Evolutionary conservation across 2,888 invertebrate genomes (phyloP).

Genomic region (Atrina japonica): DNA sequence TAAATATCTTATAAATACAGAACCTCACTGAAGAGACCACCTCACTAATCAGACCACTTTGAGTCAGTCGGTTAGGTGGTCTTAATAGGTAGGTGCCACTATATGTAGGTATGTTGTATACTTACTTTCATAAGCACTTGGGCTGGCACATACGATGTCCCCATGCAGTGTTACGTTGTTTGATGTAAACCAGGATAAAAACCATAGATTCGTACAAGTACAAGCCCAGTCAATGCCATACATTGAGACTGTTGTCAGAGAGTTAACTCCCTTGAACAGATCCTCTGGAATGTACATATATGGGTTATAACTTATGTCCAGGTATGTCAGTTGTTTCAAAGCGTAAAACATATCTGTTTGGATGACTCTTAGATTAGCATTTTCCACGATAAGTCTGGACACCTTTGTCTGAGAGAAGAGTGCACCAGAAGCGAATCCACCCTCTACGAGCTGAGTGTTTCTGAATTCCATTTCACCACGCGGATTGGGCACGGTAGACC

Average conservation of each 20-base stretch:
- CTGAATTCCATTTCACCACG: conserved; percentile 52
- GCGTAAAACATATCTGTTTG: conserved; percentile 50
- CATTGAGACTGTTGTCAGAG: conserved; percentile 43
- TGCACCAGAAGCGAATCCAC: conserved; percentile 50
- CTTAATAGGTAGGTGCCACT: too few species aligned
- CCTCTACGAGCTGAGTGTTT: conserved; percentile 50
- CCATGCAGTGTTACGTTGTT: conserved; percentile 58
- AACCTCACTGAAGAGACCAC: too few species aligned
- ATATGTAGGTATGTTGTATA: too few species aligned
- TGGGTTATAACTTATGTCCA: conserved; percentile 54
- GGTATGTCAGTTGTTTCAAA: conserved; percentile 42
- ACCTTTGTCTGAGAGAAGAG: conserved; percentile 47
- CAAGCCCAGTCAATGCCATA: conserved; percentile 54
- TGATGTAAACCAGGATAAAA: conserved; percentile 36
- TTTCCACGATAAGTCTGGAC: conserved; percentile 42
- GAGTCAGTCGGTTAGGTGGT: too few species aligned
- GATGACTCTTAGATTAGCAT: conserved; percentile 40
- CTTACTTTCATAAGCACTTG: conserved; percentile 26
- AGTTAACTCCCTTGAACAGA: conserved; percentile 44
- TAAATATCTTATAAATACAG: too few species aligned
- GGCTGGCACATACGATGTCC: conserved; percentile 47
- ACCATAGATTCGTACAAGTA: conserved; percentile 54
- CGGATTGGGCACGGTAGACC: conserved; percentile 33
- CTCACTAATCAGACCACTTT: too few species aligned
- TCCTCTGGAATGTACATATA: conserved; percentile 44